phyloP scores from a whole-genome alignment of 2,113 vertebrate species.

The Archilochus colubris region DNA sequence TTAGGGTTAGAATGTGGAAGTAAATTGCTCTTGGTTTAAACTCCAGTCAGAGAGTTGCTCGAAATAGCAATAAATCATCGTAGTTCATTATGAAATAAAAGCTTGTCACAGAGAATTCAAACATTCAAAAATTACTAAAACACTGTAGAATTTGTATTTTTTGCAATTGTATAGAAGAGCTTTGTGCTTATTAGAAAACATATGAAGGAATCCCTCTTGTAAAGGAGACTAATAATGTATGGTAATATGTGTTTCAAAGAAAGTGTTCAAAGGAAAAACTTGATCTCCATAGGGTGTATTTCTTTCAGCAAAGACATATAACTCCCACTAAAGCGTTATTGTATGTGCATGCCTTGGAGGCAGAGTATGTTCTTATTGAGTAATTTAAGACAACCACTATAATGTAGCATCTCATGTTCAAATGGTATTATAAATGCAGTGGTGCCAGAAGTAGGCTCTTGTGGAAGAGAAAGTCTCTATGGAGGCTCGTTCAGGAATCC shows the following conservation, averaged over 20 bases:
- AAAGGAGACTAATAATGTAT: background rate
- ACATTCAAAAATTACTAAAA: background rate
- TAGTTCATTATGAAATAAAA: background rate
- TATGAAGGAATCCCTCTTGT: background rate
- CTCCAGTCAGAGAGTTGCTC: background rate
- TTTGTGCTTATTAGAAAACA: background rate
- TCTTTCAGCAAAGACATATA: background rate
- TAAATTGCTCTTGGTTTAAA: background rate
- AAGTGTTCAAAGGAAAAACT: conserved; percentile 23
- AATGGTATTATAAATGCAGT: conserved; percentile 16
- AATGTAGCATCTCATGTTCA: background rate
- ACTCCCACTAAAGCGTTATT: background rate
- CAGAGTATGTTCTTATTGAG: conserved; percentile 40
- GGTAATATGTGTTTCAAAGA: background rate
- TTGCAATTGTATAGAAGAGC: background rate
- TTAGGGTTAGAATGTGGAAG: background rate
- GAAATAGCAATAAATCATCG: background rate
- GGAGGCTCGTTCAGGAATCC: conserved; percentile 36
- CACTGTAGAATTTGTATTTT: background rate
- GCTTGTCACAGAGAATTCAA: background rate
- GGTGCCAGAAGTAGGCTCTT: conserved; percentile 38
- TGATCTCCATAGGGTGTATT: background rate
- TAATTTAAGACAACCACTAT: conserved; percentile 6
- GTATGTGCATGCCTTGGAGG: conserved; percentile 19
- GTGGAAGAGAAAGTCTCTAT: conserved; percentile 11